Percentiles rank a stretch among this genome's conserved stretches.
phyloP scores from a whole-genome alignment of 1,140 invertebrate genomes.

The Aphidius gifuensis region DNA sequence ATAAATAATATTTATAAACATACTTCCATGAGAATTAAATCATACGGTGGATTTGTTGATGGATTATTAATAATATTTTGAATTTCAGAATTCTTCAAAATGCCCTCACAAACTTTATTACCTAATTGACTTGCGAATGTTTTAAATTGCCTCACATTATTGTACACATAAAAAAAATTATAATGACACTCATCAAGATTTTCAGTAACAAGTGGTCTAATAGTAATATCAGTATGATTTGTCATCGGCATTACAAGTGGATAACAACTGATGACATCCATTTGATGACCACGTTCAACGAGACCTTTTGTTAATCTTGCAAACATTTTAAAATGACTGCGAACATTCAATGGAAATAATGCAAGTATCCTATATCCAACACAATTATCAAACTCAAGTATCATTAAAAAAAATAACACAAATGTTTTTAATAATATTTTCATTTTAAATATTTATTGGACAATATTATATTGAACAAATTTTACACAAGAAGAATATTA shows the following conservation, averaged over 20 bases:
- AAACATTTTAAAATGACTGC: constrained; percentile 39
- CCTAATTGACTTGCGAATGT: background rate
- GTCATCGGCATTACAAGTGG: constrained; percentile 25
- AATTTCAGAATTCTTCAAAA: constrained; percentile 25
- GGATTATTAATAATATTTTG: constrained; percentile 33
- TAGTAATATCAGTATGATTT: constrained; percentile 34
- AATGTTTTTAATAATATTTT: background rate
- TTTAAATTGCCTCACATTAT: background rate
- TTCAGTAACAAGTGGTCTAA: background rate
- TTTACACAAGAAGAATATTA: no score
- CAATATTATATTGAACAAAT: no score
- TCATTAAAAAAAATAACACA: background rate
- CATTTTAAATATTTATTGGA: no score
- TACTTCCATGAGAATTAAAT: constrained; percentile 28
- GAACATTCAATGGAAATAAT: constrained; percentile 37
- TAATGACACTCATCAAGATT: constrained; percentile 12
- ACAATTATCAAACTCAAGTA: background rate
- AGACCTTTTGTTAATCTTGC: constrained; percentile 35
- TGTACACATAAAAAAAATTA: background rate
- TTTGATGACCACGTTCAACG: constrained; percentile 37
- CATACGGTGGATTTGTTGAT: constrained; percentile 36
- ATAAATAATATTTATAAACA: no score
- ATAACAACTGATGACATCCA: constrained; percentile 36
- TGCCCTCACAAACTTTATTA: constrained; percentile 16
- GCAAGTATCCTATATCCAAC: constrained; percentile 42